Evolutionary conservation across 2,888 invertebrate species (phyloP).

Genomic region (Macrosoma leucophasiata): DNA sequence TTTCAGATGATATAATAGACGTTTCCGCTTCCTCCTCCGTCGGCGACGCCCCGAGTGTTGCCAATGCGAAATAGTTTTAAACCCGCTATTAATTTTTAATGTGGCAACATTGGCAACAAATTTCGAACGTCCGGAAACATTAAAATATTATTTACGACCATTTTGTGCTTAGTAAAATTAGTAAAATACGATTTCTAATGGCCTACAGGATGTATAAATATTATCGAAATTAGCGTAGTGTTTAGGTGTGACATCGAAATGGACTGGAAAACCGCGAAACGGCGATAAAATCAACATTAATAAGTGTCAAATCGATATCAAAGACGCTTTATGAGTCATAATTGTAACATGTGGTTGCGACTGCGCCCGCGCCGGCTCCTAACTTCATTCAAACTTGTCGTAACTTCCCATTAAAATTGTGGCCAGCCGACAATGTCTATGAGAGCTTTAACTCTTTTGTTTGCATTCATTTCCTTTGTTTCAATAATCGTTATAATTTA

Average conservation of each 20-base stretch:
- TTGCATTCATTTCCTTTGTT: no score
- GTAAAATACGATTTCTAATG: constrained; percentile 58
- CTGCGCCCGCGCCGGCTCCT: no score
- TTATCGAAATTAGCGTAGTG: constrained; percentile 47
- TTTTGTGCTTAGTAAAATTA: constrained; percentile 67
- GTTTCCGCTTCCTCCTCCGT: constrained; percentile 62
- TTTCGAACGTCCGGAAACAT: constrained; percentile 66
- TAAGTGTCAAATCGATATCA: constrained; percentile 30
- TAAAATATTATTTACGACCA: constrained; percentile 67
- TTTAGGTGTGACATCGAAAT: constrained; percentile 46
- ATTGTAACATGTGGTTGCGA: constrained; percentile 12
- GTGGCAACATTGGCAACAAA: constrained; percentile 60
- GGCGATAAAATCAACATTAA: constrained; percentile 36
- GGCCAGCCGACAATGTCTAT: no score
- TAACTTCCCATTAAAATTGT: constrained; percentile 16
- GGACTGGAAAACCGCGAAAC: constrained; percentile 42
- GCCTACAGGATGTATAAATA: constrained; percentile 62
- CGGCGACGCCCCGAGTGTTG: constrained; percentile 42
- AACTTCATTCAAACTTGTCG: no score
- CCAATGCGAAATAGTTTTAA: constrained; percentile 70
- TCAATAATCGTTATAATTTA: no score
- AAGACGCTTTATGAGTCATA: constrained; percentile 23
- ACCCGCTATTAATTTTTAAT: constrained; percentile 67
- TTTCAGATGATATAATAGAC: constrained; percentile 60
- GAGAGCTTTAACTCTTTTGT: no score